Conservation (phyloP, 2,888 invertebrate genomes). For the Punctoribates punctum region DNA sequence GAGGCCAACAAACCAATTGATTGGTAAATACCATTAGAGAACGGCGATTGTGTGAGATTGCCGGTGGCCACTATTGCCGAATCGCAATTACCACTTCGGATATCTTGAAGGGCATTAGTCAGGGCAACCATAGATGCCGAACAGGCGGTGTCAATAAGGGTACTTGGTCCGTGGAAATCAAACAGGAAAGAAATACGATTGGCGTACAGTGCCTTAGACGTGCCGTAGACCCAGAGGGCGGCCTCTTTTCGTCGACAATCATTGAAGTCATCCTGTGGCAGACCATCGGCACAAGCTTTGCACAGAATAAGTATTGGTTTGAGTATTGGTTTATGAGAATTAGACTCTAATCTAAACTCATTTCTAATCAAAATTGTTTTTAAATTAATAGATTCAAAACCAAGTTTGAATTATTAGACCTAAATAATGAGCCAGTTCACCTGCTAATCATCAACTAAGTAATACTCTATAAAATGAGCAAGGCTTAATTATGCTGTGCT, state of each 20-base stretch:
- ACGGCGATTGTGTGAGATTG: slow-evolving; percentile 83
- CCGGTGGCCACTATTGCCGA: slow-evolving; percentile 91
- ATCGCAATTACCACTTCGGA: slow-evolving; percentile 83
- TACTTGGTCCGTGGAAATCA: slow-evolving; percentile 90
- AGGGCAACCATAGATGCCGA: slow-evolving; percentile 89
- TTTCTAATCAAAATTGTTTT: too few species aligned
- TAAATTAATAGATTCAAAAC: too few species aligned
- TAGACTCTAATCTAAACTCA: background rate
- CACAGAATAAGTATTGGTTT: background rate
- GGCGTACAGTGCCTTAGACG: slow-evolving; percentile 82
- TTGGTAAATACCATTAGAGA: slow-evolving; percentile 86
- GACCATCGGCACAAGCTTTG: slow-evolving; percentile 39
- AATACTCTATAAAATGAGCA: too few species aligned
- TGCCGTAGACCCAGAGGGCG: slow-evolving; percentile 59
- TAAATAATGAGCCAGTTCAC: too few species aligned
- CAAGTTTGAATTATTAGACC: too few species aligned
- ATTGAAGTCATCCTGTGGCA: slow-evolving; percentile 41
- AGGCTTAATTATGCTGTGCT: too few species aligned
- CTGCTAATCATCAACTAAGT: too few species aligned
- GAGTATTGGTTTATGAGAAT: background rate
- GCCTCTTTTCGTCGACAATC: slow-evolving; percentile 39
- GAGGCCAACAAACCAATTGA: slow-evolving; percentile 86
- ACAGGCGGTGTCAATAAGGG: slow-evolving; percentile 93
- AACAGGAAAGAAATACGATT: slow-evolving; percentile 91
- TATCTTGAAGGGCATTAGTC: slow-evolving; percentile 75